These are phyloP conservation scores for Eurypyga helias DNA, from an alignment of 2,113 vertebrate species.

Conservation along the genomic window DNA sequence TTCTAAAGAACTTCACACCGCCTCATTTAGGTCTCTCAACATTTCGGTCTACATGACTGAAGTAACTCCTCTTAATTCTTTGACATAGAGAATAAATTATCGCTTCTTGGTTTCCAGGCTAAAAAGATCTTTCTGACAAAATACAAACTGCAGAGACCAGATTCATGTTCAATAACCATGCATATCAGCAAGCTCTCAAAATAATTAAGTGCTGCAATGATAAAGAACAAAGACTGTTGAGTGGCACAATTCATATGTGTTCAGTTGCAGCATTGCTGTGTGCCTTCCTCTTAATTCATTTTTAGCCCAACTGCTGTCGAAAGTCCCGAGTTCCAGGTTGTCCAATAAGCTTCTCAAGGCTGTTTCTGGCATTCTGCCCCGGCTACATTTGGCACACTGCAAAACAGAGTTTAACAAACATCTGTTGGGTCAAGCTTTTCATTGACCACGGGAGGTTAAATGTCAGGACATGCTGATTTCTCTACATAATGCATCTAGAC, in stretches of 20 bases:
- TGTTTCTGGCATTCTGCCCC: neutral
- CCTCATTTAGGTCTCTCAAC: neutral
- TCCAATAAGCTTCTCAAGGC: neutral
- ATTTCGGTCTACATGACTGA: neutral
- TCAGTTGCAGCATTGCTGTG: neutral
- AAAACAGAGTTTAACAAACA: neutral
- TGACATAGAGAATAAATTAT: neutral
- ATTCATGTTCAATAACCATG: neutral
- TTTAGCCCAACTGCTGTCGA: neutral
- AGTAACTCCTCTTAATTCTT: neutral
- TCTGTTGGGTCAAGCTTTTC: neutral
- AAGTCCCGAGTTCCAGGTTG: neutral
- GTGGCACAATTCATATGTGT: neutral
- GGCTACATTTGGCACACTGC: neutral
- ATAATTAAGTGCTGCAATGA: conserved; percentile 11
- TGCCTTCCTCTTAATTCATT: neutral
- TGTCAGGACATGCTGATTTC: neutral
- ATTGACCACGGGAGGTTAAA: neutral
- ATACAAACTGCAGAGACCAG: neutral
- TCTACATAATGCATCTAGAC: neutral
- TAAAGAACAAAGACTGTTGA: neutral
- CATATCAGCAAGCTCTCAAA: conserved; percentile 9
- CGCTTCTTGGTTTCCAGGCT: neutral
- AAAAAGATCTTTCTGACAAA: conserved; percentile 8
- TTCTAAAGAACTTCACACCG: neutral